phyloP scores from a whole-genome alignment of 2,888 invertebrate species.

The Acronicta aceris region DNA sequence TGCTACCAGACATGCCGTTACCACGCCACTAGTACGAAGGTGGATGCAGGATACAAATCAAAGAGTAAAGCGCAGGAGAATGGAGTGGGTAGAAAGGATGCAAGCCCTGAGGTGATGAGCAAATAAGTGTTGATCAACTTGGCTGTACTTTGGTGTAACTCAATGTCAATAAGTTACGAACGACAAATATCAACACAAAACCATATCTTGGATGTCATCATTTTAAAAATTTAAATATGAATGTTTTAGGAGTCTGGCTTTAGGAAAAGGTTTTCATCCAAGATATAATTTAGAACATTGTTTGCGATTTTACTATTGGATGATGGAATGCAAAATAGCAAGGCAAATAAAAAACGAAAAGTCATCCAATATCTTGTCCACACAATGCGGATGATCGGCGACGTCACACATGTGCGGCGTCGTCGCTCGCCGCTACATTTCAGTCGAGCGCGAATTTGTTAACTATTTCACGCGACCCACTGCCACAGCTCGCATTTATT shows the following conservation, averaged over 20 bases:
- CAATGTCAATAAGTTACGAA: slow-evolving; percentile 36
- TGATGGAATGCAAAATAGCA: slow-evolving; percentile 54
- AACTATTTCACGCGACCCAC: slow-evolving; percentile 62
- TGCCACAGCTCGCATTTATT: slow-evolving; percentile 63
- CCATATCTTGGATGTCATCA: slow-evolving; percentile 56
- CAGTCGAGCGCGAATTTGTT: slow-evolving; percentile 57
- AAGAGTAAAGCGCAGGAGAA: slow-evolving; percentile 64
- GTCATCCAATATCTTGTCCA: slow-evolving; percentile 62
- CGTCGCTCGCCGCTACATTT: slow-evolving; percentile 55
- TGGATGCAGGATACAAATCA: slow-evolving; percentile 76
- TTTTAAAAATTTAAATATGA: background rate
- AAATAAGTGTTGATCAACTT: slow-evolving; percentile 77
- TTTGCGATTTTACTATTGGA: slow-evolving; percentile 68
- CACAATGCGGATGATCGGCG: slow-evolving; percentile 44
- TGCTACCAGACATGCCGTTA: slow-evolving; percentile 52
- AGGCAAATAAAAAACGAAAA: slow-evolving; percentile 31
- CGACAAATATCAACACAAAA: slow-evolving; percentile 45
- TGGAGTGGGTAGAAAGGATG: slow-evolving; percentile 67
- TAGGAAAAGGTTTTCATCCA: slow-evolving; percentile 47
- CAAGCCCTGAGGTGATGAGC: slow-evolving; percentile 80
- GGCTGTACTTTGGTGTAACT: slow-evolving; percentile 80
- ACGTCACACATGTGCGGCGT: slow-evolving; percentile 39
- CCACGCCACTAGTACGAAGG: slow-evolving; percentile 67
- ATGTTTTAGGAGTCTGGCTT: too few relatives aligned
- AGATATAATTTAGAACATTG: slow-evolving; percentile 61